Base-by-base conservation (phyloP, 2,888 invertebrate species). In the Cosmopolites sordidus region DNA sequence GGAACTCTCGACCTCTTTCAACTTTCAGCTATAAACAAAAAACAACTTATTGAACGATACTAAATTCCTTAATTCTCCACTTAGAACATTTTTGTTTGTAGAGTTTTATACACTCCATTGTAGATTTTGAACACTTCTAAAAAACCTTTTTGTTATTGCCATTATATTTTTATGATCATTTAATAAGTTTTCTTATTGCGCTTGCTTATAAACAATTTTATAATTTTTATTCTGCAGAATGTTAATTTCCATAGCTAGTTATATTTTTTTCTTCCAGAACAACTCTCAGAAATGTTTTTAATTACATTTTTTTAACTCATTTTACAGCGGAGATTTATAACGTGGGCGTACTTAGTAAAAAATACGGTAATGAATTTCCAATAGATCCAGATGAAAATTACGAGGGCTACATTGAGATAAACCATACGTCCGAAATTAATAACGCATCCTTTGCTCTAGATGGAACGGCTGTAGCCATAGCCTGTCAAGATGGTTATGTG, bases 371-470 rank as follows among this genome's bases (percentile, higher is more conserved):
- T 39, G 64, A 67, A 27, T 75, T 72, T 2, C 71, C 75, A 6
- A 64, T 77, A 43, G 66, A 71, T 44, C 73, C 76, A 2, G 66
- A 71, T 38, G 68, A 71, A 47, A 66, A 73, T 43, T 66, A 68
- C 47, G 75, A 77, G 30, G 78, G 78, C n/a, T 77, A 74, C 62
- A 74, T 81, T 46, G 79, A 79, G 69, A 80, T 84, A 50, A 75
- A 74, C 57, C 83, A 84, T 65, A 73, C 77, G 0, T 76, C 82
- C 65, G 78, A 82, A 16, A 84, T 95, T 44, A 83, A 89, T 12
- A 91, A 92, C 76, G 92, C 92, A 9, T 86, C 91, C 29, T 89
- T 96, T 73, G 92, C 94, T 40, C 94, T 95, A 0, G 97, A 96
- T 77, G 96, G 94, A 22, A 91, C 92, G 14, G 95, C 95, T 8